Evolutionary conservation across 53 echinoderm and acorn worm genomes (phyloP).

Genomic region (Mesocentrotus franciscanus): DNA sequence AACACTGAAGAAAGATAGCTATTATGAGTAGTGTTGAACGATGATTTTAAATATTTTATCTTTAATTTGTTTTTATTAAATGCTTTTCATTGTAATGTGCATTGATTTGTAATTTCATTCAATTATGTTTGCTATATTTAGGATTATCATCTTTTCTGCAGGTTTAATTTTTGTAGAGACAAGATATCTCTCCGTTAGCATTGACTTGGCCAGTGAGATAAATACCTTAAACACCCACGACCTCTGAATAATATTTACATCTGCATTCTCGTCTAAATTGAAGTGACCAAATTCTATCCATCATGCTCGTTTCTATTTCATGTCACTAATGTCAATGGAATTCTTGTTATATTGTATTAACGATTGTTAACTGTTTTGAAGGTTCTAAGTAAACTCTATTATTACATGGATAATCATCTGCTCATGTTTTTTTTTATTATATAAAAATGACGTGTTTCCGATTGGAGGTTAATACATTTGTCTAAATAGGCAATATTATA

Average conservation of each 20-base stretch:
- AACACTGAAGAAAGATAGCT: no score
- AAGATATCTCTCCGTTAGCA: not conserved
- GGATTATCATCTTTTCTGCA: not conserved
- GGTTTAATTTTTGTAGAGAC: not conserved
- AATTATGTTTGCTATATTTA: not conserved
- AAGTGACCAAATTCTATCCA: constrained; percentile 25
- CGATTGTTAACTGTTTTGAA: constrained; percentile 37
- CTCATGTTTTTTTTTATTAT: not conserved
- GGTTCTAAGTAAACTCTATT: constrained; percentile 30
- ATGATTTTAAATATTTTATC: not conserved
- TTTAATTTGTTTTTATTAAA: not conserved
- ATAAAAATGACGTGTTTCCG: not conserved
- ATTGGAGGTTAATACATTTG: no score
- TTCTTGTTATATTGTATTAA: not conserved
- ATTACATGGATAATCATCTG: not conserved
- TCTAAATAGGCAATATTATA: no score
- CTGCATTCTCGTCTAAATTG: not conserved
- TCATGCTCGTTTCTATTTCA: not conserved
- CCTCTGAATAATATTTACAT: not conserved
- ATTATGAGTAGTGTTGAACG: not conserved
- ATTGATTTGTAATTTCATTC: not conserved
- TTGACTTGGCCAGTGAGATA: not conserved
- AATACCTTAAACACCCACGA: not conserved
- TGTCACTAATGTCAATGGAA: not conserved
- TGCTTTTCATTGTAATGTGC: not conserved